These are phyloP conservation scores for Lagocephalus sceleratus DNA, from an alignment of 2,797 vertebrate species.

Conservation along the genomic window DNA sequence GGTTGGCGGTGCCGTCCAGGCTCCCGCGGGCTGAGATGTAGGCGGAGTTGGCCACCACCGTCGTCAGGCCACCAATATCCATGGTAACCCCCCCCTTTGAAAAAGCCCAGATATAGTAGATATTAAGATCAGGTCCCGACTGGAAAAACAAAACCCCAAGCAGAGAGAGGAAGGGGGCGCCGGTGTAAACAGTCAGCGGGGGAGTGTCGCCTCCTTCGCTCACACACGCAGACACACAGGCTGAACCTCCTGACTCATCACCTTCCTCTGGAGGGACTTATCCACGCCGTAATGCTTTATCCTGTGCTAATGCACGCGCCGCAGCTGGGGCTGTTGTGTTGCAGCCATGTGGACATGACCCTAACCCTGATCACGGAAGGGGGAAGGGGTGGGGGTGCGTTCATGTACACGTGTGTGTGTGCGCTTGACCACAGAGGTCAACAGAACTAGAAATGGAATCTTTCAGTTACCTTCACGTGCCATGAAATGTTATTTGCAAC, in stretches of 20 bases:
- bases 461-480: no score
- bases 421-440: no score
- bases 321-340: no score
- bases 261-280: conserved; percentile 71
- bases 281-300: conserved; percentile 70
- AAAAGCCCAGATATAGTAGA: neutral
- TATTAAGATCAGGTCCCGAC: neutral
- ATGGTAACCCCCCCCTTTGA: conserved; percentile 62
- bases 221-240: conserved; percentile 51
- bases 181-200: neutral
- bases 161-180: conserved; percentile 4
- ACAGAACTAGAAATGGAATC: no score
- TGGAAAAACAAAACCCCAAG: neutral
- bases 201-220: no score
- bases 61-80: conserved; percentile 86
- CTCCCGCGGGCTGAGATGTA: conserved; percentile 86
- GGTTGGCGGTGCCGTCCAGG: conserved; percentile 73
- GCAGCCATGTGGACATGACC: no score
- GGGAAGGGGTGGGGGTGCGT: no score
- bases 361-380: no score
- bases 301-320: conserved; percentile 43
- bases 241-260: conserved; percentile 79
- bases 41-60: conserved; percentile 88
- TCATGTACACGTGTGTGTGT: no score
- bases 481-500: no score